Conservation (phyloP, 2,113 vertebrate genomes). For the Mionectes macconnelli region DNA sequence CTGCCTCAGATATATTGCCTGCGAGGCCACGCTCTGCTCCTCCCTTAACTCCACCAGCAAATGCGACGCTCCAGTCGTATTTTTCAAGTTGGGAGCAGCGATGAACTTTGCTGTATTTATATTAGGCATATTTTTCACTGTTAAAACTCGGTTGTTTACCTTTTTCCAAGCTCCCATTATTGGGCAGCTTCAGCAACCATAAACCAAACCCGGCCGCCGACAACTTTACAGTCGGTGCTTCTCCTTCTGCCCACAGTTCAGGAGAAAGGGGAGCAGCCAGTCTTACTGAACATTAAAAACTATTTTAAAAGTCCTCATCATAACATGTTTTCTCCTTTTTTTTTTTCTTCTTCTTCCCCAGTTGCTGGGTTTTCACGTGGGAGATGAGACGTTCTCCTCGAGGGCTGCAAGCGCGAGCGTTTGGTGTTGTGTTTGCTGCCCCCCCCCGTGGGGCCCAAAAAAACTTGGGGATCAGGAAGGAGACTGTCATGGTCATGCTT, state of each 20-base stretch:
- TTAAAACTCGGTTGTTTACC: constrained; percentile 68
- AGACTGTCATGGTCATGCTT: neutral
- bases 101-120: constrained; percentile 55
- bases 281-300: constrained; percentile 42
- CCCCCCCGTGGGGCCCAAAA: rapidly evolving
- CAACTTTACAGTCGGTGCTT: constrained; percentile 18
- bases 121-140: constrained; percentile 78
- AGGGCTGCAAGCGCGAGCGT: neutral
- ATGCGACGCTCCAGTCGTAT: constrained; percentile 49
- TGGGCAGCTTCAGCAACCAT: neutral
- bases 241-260: constrained; percentile 72
- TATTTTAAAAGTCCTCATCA: neutral
- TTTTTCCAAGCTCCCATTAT: constrained; percentile 61
- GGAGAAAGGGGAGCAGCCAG: constrained; percentile 12
- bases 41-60: constrained; percentile 65
- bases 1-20: constrained; percentile 55
- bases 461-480: neutral
- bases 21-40: constrained; percentile 51
- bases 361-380: neutral
- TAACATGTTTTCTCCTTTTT: neutral
- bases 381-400: neutral
- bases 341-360: neutral
- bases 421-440: neutral
- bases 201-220: constrained; percentile 51
- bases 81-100: constrained; percentile 63